A percentile compares a stretch with the other conserved stretches of the same genome.
phyloP scores from a whole-genome alignment of 2,113 vertebrate genomes.

The Hippocampus zosterae region DNA sequence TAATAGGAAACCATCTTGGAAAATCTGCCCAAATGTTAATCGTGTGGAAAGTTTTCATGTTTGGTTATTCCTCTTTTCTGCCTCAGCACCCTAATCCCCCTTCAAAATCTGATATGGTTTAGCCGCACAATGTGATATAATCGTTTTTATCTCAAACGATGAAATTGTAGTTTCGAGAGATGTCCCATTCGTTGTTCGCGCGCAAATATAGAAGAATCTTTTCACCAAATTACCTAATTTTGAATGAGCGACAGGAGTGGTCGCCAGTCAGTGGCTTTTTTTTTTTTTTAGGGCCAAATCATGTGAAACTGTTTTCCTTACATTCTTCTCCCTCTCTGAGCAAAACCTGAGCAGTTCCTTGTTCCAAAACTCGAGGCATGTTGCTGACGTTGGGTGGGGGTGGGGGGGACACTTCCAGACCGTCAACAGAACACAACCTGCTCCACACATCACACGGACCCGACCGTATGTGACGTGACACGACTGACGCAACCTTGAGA shows the following conservation, averaged over 20 bases:
- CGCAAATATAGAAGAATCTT: too few species aligned
- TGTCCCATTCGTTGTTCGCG: too few species aligned
- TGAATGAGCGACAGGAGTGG: too few species aligned
- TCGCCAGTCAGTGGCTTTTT: too few species aligned
- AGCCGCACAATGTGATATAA: slow-evolving; percentile 5
- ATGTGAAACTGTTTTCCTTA: slow-evolving; percentile 52
- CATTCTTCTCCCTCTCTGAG: slow-evolving; percentile 33
- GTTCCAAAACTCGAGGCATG: slow-evolving; percentile 35
- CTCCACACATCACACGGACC: slow-evolving; percentile 48
- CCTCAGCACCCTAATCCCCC: slow-evolving; percentile 1
- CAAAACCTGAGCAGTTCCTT: slow-evolving; percentile 36
- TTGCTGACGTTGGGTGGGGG: slow-evolving; percentile 8
- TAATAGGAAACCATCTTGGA: slow-evolving; percentile 30
- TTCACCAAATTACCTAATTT: too few species aligned
- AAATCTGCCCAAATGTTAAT: slow-evolving; percentile 31
- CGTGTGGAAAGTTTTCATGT: slow-evolving; percentile 5
- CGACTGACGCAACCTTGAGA: slow-evolving; percentile 54
- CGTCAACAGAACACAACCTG: slow-evolving; percentile 57
- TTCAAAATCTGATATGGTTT: not conserved
- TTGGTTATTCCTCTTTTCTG: slow-evolving; percentile 7
- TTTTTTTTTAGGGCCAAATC: slow-evolving; percentile 30
- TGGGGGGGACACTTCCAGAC: slow-evolving; percentile 27
- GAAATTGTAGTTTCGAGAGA: too few species aligned
- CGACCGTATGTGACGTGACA: slow-evolving; percentile 49
- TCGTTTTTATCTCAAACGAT: slow-evolving; percentile 2